Evolutionary conservation across 2,113 vertebrate genomes (phyloP).

Genomic region (Tenebrosternarchus preto): DNA sequence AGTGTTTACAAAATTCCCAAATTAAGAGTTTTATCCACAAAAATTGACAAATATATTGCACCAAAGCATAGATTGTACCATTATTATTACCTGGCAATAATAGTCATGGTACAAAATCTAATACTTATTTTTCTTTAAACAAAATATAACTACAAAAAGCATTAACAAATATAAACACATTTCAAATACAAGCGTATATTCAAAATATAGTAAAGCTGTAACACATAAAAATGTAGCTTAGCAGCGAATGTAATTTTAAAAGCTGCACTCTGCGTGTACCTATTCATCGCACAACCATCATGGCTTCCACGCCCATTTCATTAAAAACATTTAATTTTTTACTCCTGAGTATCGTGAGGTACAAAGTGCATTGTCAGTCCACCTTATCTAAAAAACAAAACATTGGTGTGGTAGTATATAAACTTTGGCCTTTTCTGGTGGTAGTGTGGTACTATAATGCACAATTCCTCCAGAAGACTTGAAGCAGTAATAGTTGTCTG

Average conservation of each 20-base stretch:
- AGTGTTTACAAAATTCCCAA: slow-evolving; percentile 42
- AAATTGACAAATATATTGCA: slow-evolving; percentile 62
- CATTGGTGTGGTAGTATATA: slow-evolving; percentile 3
- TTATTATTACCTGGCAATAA: slow-evolving; percentile 57
- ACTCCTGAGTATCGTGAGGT: slow-evolving; percentile 70
- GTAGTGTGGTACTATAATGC: not conserved
- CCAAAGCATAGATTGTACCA: slow-evolving; percentile 67
- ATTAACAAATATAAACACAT: slow-evolving; percentile 51
- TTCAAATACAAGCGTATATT: slow-evolving; percentile 32
- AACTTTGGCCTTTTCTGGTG: slow-evolving; percentile 27
- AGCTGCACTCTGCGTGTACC: slow-evolving; percentile 51
- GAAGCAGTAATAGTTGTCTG: not conserved
- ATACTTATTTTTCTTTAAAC: slow-evolving; percentile 51
- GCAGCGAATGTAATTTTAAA: slow-evolving; percentile 52
- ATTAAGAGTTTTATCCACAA: slow-evolving; percentile 41
- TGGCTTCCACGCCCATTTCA: slow-evolving; percentile 43
- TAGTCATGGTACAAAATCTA: slow-evolving; percentile 50
- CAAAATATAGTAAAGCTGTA: slow-evolving; percentile 37
- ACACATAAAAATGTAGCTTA: slow-evolving; percentile 37
- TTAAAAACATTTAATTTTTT: slow-evolving; percentile 31
- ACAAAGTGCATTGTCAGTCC: slow-evolving; percentile 68
- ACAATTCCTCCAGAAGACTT: not conserved
- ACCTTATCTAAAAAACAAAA: slow-evolving; percentile 39
- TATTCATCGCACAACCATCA: slow-evolving; percentile 38
- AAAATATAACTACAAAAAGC: slow-evolving; percentile 50